Evolutionary conservation across 2,113 vertebrate species (phyloP), one percentile per base, ranked within the genome.

Genomic region (Craseonycteris thonglongyai): DNA sequence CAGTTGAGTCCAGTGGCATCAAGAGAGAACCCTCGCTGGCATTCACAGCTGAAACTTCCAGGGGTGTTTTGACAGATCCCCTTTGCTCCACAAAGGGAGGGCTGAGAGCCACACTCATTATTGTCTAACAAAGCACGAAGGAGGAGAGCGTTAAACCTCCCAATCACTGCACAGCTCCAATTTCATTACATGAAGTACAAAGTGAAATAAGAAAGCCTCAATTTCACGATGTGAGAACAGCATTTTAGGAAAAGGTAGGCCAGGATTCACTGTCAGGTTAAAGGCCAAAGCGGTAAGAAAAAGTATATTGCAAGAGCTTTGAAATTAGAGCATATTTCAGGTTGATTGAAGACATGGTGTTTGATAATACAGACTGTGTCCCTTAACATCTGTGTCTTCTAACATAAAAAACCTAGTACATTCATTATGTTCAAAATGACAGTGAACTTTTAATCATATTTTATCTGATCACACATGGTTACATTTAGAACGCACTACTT

Each of bases 41-140:
- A 99, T 86, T 99, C 99, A 49, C 99, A 99, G 92, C 96, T 98
- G 95, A 99, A 99, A 96, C 99, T 99, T 61, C 99, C 99, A 28
- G 99, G 98, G 14, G 98, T 98, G 90, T 99, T 99, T 65, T 99
- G 98, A 82, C 99, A 99, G 84, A 98, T 97, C 65, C 99, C 99
- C 91, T 98, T 99, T 66, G 97, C 95, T 26, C 99, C 99, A 93
- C 99, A 99, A 2, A 99, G 97, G 0, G 88, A 98, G 40, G 98
- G 96, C 80, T 98, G 98, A 66, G 98, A 98, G 54, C 98, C 98
- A 97, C 99, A 99, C 93, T 99, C 99, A 35, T 99, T 99, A 93
- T 99, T 99, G 96, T 99, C 99, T 99, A 97, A 49, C 95, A 84
- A 90, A 91, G 51, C 19, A 63, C 88, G 68, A 94, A 86, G 42